Evolutionary conservation across 2,113 vertebrate species (phyloP), one percentile per base, ranked within the genome.

Genomic region (Chinchilla lanigera): DNA sequence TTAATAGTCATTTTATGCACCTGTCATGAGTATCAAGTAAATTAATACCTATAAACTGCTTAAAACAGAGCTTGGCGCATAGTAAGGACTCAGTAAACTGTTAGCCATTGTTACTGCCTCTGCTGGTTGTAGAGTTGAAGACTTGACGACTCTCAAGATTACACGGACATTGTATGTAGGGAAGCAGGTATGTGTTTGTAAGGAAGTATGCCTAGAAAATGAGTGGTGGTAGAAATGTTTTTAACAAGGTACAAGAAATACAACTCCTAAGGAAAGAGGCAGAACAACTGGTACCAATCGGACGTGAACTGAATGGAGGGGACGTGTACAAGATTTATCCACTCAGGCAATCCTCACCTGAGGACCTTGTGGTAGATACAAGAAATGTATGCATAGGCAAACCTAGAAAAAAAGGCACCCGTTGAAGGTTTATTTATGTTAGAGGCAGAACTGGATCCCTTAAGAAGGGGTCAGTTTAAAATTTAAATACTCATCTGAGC

Each of bases 201-300:
- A 84, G 73, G 67, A 94, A 92, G 84, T 60, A 54, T 77, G 81
- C 35, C 87, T 92, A 85, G 56, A 92, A 95, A 97, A 94, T 85
- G 26, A 84, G 67, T 85, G 47, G 38, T 30, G 94, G 50, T 52
- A 52, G 58, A 63, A 94, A 89, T 2, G 9, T 17, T 58, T 93
- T 89, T 50, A 33, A 67, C 30, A 94, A 90, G 10, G 22, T 44
- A 38, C 0, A 63, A 38, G 63, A 95, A 77, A 71, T 38, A 85
- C 9, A 87, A 7, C 8, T 38, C 7, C 24, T 78, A 73, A 93
- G 60, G 60, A 81, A 67, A 84, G 26, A 71, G 30, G 52, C 33
- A 75, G 50, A 87, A 73, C 12, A 75, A 20, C 63, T 26, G 35
- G 13, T 71, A 50, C 41, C n/a, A 20, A 38, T 81, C 50, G 94